Base-by-base conservation (phyloP, 2,113 vertebrate species). In the Cygnus atratus region DNA sequence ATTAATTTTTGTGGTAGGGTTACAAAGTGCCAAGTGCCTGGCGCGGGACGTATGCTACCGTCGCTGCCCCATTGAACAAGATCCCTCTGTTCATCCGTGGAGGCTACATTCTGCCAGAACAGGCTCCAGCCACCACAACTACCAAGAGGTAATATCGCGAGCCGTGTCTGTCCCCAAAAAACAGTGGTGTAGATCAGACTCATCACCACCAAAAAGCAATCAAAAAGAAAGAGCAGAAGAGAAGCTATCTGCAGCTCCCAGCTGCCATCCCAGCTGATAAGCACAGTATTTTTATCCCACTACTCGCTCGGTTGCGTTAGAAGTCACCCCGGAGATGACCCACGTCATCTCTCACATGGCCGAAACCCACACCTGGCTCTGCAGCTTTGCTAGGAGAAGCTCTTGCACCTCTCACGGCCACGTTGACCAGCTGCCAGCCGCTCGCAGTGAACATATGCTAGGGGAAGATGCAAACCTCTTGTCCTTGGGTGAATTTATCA, bases 21-120 rank as follows among this genome's bases (percentile, higher is more conserved):
- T 3, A 24, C 29, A 54, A 75, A 87, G 46, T 94, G 31, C 71
- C 95, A 55, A 70, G 26, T 59, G 43, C 67, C 15, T 96, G 92
- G 92, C 90, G 70, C 33, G 95, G 92, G 43, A 90, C 26, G 22
- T 92, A 86, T 39, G 79, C 33, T 66, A 81, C 91, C 33, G 81
- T 97, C 71, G 31, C 79, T 59, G 93, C 94, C 16, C 93, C 90
- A 1, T 21, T 97, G 82, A 70, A 26, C 44, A 89, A 86, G 84
- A 97, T 97, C 57, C 96, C 96, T 50, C 88, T 97, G 68, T 98
- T 93, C 77, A 78, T 98, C 62, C 88, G 44, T 37, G 97, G 94
- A 84, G 96, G 95, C 28, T 88, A 83, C 80, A 92, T 96, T 77
- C 91, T 97, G 54, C 96, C 93, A 44, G 78, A 85, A 6, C 94